Conservation (phyloP, 2,888 invertebrate species). For the Alloplasta piceator region DNA sequence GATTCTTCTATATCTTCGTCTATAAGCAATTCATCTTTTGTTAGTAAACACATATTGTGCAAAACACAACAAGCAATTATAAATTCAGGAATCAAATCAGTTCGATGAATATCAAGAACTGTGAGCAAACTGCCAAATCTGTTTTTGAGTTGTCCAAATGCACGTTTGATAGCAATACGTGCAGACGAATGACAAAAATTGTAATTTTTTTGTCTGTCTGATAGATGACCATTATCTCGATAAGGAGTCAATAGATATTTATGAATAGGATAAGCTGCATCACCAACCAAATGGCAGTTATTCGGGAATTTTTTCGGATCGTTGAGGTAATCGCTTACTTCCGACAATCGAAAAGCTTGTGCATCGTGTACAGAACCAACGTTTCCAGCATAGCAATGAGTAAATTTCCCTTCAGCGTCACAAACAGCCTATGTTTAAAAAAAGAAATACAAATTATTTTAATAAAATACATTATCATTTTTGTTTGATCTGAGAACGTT, state of each 20-base stretch:
- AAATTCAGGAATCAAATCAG: slow-evolving; percentile 7
- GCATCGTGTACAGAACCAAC: slow-evolving; percentile 62
- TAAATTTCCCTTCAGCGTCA: slow-evolving; percentile 45
- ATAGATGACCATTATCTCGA: slow-evolving; percentile 58
- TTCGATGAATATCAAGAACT: slow-evolving; percentile 3
- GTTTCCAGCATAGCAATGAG: slow-evolving; percentile 57
- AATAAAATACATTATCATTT: slow-evolving; percentile 8
- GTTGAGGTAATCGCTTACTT: slow-evolving; percentile 39
- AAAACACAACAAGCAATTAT: slow-evolving; percentile 25
- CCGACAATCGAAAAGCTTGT: slow-evolving; percentile 56
- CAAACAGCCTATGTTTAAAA: slow-evolving; percentile 50
- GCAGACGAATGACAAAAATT: slow-evolving; percentile 52
- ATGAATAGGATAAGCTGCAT: slow-evolving; percentile 57
- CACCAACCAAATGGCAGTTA: slow-evolving; percentile 56
- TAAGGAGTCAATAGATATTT: slow-evolving; percentile 61
- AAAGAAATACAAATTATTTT: slow-evolving; percentile 2
- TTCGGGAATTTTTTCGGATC: slow-evolving; percentile 48
- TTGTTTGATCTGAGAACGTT: not conserved
- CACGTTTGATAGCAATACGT: slow-evolving; percentile 55
- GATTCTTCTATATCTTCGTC: not conserved
- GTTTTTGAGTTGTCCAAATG: slow-evolving; percentile 46
- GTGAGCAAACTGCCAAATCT: slow-evolving; percentile 31
- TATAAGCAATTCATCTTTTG: not conserved
- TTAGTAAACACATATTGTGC: slow-evolving; percentile 20
- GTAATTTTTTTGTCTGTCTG: slow-evolving; percentile 48